Evolutionary conservation across 2,113 vertebrate species (phyloP), one percentile per base, ranked within the genome.

Genomic region (Azemiops feae): DNA sequence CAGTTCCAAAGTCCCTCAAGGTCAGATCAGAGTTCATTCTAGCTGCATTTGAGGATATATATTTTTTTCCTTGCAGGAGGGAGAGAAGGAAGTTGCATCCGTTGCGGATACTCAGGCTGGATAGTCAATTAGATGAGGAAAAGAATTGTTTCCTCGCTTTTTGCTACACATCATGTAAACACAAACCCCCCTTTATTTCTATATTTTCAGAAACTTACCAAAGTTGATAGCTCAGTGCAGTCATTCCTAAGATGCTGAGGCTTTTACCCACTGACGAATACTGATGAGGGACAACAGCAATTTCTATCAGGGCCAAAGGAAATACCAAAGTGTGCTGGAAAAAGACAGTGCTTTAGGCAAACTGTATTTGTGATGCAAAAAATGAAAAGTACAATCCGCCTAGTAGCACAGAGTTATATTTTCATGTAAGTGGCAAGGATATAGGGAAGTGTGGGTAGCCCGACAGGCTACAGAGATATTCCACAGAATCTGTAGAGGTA

Each of bases 231-330:
- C 94, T 93, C 43, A 97, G 18, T 87, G 7, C 2, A 0, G 30
- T 74, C 25, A 74, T 34, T 86, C 92, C 92, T 81, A 98, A 11
- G 0, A 98, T 14, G 52, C 85, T 1, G 92, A 98, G 85, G 45
- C 98, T 98, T 52, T 95, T 97, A 94, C 94, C 97, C 96, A 95
- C 97, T 12, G 87, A 25, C 20, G 96, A 98, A 81, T 98, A 98
- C 20, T n/a, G 89, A 54, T 97, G 96, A 0, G 97, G 97, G 10
- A 95, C 95, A 34, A 95, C 95, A 85, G 97, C 1, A 85, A 97
- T 74, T 93, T 98, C 98, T 47, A 94, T 53, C 93, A 98, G 18
- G 1, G 95, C 92, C 34, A 97, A 87, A 34, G 96, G 97, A 50
- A 98, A 43, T 50, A 98, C 95, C 60, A 22, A 39, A 0, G 97